These are phyloP conservation scores for Nymphalis urticae DNA, from an alignment of 2,888 invertebrate genomes.

Conservation along the genomic window DNA sequence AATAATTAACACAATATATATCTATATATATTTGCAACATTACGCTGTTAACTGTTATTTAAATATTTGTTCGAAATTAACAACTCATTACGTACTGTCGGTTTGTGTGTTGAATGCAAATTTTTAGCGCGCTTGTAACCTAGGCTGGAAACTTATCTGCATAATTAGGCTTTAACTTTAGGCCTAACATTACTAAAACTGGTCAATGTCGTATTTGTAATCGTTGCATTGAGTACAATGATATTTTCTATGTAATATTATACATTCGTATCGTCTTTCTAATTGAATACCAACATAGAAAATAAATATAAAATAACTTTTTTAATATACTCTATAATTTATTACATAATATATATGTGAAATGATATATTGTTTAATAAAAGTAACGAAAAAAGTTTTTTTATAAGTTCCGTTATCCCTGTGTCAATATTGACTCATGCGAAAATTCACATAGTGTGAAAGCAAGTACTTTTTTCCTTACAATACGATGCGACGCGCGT, in stretches of 20 bases:
- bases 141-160: slow-evolving; percentile 42
- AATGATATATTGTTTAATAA: background rate
- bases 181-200: slow-evolving; percentile 47
- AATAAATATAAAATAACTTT: background rate
- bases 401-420: background rate
- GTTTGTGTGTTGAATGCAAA: slow-evolving; percentile 36
- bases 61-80: slow-evolving; percentile 40
- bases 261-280: too few relatives aligned
- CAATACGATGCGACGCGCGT: slow-evolving; percentile 54
- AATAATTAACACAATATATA: too few relatives aligned
- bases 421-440: slow-evolving; percentile 36
- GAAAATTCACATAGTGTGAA: slow-evolving; percentile 64
- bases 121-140: slow-evolving; percentile 39
- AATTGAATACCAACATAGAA: background rate
- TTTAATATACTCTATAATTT: too few relatives aligned
- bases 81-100: slow-evolving; percentile 40
- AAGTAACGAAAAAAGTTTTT: background rate
- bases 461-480: slow-evolving; percentile 59
- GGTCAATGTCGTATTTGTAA: slow-evolving; percentile 47
- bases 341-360: background rate
- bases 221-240: slow-evolving; percentile 54
- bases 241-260: slow-evolving; percentile 31
- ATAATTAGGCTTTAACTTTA: slow-evolving; percentile 48
- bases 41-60: background rate
- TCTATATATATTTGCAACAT: background rate